phyloP scores from a whole-genome alignment of 1,140 invertebrate species.

The Apolygus lucorum region DNA sequence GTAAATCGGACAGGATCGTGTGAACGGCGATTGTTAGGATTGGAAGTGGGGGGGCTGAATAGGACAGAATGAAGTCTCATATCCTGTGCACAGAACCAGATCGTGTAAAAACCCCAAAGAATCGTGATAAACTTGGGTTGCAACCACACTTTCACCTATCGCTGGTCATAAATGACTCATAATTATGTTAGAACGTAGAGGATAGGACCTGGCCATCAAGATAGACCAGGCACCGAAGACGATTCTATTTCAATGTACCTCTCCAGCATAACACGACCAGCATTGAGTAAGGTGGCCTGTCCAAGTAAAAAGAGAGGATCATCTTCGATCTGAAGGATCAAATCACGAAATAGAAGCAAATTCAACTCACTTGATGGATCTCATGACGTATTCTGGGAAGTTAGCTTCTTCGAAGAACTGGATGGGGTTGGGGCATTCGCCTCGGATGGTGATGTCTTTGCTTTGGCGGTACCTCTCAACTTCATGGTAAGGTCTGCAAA shows the following conservation, averaged over 20 bases:
- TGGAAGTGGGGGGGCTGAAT: no score
- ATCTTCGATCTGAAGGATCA: not conserved
- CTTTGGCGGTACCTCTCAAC: conserved; percentile 62
- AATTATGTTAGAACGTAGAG: not conserved
- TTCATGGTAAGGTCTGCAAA: conserved; percentile 53
- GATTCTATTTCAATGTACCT: not conserved
- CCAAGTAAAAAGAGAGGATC: conserved; percentile 4
- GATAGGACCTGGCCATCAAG: conserved; percentile 7
- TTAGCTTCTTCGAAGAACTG: conserved; percentile 69
- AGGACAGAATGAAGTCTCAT: no score
- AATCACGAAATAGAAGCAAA: not conserved
- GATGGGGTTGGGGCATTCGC: conserved; percentile 64
- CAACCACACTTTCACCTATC: no score
- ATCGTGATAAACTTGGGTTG: no score
- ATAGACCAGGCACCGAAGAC: conserved; percentile 1
- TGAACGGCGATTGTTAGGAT: no score
- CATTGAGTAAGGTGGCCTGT: not conserved
- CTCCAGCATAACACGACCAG: conserved; percentile 1
- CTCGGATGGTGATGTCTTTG: conserved; percentile 75
- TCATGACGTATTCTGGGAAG: conserved; percentile 67
- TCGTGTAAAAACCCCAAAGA: no score
- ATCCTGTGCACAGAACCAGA: no score
- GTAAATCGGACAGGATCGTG: no score
- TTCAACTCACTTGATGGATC: conserved; percentile 59
- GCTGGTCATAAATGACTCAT: no score